Percentiles rank a stretch among this genome's conserved stretches.
phyloP scores from a whole-genome alignment of 2,888 invertebrate species.

The Pandemis corylana region DNA sequence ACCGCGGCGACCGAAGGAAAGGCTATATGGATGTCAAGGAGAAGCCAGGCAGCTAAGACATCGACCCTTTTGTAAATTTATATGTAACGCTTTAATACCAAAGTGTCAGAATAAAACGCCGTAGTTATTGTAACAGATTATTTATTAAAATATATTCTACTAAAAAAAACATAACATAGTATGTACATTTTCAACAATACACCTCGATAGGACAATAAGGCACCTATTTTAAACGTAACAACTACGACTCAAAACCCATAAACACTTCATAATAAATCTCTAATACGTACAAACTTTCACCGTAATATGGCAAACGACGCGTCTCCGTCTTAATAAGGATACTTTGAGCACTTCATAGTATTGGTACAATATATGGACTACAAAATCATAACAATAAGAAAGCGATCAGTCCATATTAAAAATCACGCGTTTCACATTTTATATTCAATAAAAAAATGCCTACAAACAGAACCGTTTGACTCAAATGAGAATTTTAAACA shows the following conservation, averaged over 20 bases:
- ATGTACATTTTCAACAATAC: constrained; percentile 81
- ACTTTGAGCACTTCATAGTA: constrained; percentile 71
- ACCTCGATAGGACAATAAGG: constrained; percentile 77
- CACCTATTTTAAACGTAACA: constrained; percentile 62
- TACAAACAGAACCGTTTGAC: constrained; percentile 46
- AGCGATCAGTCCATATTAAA: constrained; percentile 47
- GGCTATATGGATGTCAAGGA: constrained; percentile 75
- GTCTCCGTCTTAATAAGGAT: constrained; percentile 61
- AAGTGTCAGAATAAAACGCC: constrained; percentile 51
- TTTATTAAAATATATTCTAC: constrained; percentile 81
- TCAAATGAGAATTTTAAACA: constrained; percentile 43
- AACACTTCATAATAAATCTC: constrained; percentile 56
- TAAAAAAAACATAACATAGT: constrained; percentile 77
- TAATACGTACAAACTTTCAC: constrained; percentile 70
- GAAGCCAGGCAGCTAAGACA: constrained; percentile 59
- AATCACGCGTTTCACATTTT: constrained; percentile 43
- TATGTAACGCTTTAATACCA: constrained; percentile 17
- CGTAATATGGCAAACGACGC: constrained; percentile 56
- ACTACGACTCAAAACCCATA: constrained; percentile 54
- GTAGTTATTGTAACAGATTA: constrained; percentile 68
- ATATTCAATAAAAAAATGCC: constrained; percentile 52
- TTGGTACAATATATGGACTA: constrained; percentile 39
- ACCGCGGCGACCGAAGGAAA: constrained; percentile 58
- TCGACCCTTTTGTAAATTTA: constrained; percentile 31
- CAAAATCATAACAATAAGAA: constrained; percentile 33